Evolutionary conservation across 2,113 vertebrate genomes (phyloP), one percentile per base, ranked within the genome.

Genomic region (Coreoperca whiteheadi): DNA sequence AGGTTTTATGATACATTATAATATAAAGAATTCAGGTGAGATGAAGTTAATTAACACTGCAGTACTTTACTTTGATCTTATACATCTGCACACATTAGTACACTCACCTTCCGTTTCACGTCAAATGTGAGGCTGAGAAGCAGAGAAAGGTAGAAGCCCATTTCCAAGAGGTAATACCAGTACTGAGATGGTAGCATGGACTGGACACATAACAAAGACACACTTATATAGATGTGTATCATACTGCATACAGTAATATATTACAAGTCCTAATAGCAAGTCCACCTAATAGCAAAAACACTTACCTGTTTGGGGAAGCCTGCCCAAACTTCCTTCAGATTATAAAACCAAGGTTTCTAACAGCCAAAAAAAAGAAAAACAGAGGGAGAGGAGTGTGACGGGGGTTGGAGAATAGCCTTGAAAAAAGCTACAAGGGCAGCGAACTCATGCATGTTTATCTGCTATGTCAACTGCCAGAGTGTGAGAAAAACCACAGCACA

Each of bases 291-390:
- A 41, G 23, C 14, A 82, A 57, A 85, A 48, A 6, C 9, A 57
- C 92, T 89, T 89, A 98, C 98, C 88, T 99, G 98, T 86, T 95
- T 97, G 0, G 98, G 98, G 74, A 97, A 99, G 77, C 91, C 96
- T 41, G 91, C 94, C 97, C 97, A 99, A 61, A 97, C 96, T 68
- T 97, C 95, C 91, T 91, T 96, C 1, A 98, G 94, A 91, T 98
- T 95, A 84, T 98, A 96, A 67, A 97, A 90, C 98, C 98, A 99
- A 1, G 98, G 97, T 96, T 99, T 99, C 98, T 99, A n/a, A 91
- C 59, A 93, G 18, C 9, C 28, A 73, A 43, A 9, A 69, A 65
- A 69, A 91, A 91, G 51, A 88, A 65, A 69, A 91, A 91, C 53
- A 88, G 53, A 87, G 39, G 15, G 59, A 61, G 54, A 79, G 32